These are phyloP conservation scores for Eustalomyia histrio DNA, from an alignment of 2,888 invertebrate genomes.

Conservation along the genomic window DNA sequence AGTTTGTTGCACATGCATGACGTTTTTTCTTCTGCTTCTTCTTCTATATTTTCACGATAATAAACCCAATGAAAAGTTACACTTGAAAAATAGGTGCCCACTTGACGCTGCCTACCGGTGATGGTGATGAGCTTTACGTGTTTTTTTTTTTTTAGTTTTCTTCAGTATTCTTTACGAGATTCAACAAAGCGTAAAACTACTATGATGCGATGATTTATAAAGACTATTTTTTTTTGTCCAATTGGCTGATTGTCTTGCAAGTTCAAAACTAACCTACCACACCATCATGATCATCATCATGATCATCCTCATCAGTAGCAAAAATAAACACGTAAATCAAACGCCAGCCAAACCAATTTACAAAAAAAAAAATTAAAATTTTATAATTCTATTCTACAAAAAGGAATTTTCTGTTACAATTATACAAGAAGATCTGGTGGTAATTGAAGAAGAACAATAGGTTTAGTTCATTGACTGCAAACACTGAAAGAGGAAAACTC, in stretches of 20 bases:
- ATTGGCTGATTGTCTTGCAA: slow-evolving; percentile 55
- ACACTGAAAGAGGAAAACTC: too few relatives aligned
- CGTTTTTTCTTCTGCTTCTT: neutral
- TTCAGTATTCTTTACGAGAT: slow-evolving; percentile 42
- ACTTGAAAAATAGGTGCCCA: slow-evolving; percentile 64
- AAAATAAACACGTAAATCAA: slow-evolving; percentile 8
- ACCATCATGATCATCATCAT: too few relatives aligned
- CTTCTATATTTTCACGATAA: slow-evolving; percentile 25
- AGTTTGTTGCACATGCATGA: slow-evolving; percentile 50
- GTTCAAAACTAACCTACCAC: slow-evolving; percentile 50
- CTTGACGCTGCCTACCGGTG: slow-evolving; percentile 43
- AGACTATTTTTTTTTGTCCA: slow-evolving; percentile 53
- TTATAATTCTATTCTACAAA: slow-evolving; percentile 53
- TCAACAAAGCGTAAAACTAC: slow-evolving; percentile 63
- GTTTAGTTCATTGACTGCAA: slow-evolving; percentile 38
- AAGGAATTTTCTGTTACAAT: slow-evolving; percentile 58
- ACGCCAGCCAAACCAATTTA: neutral
- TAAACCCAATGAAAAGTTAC: slow-evolving; percentile 57
- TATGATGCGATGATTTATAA: slow-evolving; percentile 52
- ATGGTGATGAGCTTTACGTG: slow-evolving; percentile 45
- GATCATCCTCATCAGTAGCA: slow-evolving; percentile 22
- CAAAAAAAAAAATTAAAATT: slow-evolving; percentile 18
- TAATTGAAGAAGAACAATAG: slow-evolving; percentile 36
- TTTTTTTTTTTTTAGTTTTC: neutral
- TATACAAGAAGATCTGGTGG: slow-evolving; percentile 40